These are phyloP conservation scores for Drosophila pachea DNA, from an alignment of 1,140 invertebrate species.

Conservation along the genomic window DNA sequence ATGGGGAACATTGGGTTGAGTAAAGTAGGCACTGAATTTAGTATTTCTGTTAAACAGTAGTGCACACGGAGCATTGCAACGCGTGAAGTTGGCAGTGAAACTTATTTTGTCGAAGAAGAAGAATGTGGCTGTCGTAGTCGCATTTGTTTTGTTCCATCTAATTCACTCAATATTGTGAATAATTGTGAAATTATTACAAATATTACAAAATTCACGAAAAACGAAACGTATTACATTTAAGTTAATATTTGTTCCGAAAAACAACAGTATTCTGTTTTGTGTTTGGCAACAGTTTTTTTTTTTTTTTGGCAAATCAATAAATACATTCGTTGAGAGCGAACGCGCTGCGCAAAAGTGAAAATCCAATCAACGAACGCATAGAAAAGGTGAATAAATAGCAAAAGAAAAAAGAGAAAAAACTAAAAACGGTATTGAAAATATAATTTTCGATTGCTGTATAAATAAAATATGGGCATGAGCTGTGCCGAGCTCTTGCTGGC, in stretches of 20 bases:
- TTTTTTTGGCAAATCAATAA: constrained; percentile 65
- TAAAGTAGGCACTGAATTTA: neutral
- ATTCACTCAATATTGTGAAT: constrained; percentile 12
- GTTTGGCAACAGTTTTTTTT: constrained; percentile 45
- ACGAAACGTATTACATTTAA: constrained; percentile 9
- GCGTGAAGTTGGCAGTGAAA: constrained; percentile 24
- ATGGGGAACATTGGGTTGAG: too few species aligned
- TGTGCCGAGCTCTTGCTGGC: constrained; percentile 27
- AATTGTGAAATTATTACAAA: constrained; percentile 8
- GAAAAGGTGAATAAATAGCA: constrained; percentile 71
- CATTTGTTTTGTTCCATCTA: constrained; percentile 42
- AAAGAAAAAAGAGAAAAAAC: constrained; percentile 23
- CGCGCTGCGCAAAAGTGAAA: constrained; percentile 73
- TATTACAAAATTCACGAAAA: constrained; percentile 21
- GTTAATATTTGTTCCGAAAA: constrained; percentile 32
- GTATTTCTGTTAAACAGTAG: neutral
- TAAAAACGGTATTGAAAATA: constrained; percentile 44
- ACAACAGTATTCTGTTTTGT: constrained; percentile 58
- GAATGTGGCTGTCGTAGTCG: constrained; percentile 43
- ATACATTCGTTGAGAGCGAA: constrained; percentile 37
- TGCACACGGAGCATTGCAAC: neutral
- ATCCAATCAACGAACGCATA: constrained; percentile 57
- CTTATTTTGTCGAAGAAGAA: constrained; percentile 34
- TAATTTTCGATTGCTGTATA: constrained; percentile 47
- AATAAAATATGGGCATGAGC: constrained; percentile 41